phyloP scores from a whole-genome alignment of 37 sponge, comb jelly and placozoan species.

The Haliclona indistincta region DNA sequence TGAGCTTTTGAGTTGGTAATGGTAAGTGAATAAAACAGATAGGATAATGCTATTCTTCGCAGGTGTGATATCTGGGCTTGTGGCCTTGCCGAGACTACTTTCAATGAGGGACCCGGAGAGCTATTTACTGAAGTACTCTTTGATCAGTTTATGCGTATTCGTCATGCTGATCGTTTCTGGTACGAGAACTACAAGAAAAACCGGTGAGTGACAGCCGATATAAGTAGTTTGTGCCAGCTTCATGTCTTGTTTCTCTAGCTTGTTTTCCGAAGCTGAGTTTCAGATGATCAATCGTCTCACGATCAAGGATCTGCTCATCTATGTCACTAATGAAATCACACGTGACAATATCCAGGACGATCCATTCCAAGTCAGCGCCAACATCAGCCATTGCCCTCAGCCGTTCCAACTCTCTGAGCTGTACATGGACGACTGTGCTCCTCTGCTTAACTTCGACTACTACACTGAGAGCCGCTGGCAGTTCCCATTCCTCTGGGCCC shows the following conservation, averaged over 20 bases:
- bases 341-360: constrained; percentile 46
- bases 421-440: constrained; percentile 83
- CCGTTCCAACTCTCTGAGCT: constrained; percentile 86
- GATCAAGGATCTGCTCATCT: constrained; percentile 58
- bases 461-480: constrained; percentile 57
- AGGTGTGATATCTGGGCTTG: constrained; percentile 92
- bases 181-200: constrained; percentile 81
- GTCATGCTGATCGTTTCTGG: constrained; percentile 96
- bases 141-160: constrained; percentile 93
- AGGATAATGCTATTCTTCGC: not conserved
- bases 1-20: not conserved
- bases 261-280: constrained; percentile 78
- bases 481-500: constrained; percentile 69
- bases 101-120: constrained; percentile 80
- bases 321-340: constrained; percentile 41
- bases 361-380: constrained; percentile 54
- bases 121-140: constrained; percentile 83
- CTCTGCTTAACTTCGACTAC: constrained; percentile 71
- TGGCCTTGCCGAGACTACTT: constrained; percentile 83
- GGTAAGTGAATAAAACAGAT: not conserved
- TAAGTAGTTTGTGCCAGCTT: not conserved
- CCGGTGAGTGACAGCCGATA: constrained; percentile 28
- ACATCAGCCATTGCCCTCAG: constrained; percentile 65
- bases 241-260: constrained; percentile 21
- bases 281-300: constrained; percentile 51